Conservation (phyloP, 2,113 vertebrate species). For the Odontesthes bonariensis region DNA sequence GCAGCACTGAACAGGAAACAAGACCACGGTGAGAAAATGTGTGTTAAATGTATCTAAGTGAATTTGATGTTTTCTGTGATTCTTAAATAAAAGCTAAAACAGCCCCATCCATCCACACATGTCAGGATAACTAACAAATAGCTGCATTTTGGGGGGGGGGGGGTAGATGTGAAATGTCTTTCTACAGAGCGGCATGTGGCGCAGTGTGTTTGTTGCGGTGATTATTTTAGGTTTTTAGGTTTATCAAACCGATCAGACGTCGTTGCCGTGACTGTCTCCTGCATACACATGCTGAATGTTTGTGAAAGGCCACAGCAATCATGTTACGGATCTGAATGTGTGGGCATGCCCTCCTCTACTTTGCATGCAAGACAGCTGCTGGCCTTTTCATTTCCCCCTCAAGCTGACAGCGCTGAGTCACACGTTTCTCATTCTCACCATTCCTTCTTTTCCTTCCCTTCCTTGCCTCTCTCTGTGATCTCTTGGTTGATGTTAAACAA, state of each 20-base stretch:
- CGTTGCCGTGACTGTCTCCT: background rate
- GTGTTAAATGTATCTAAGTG: background rate
- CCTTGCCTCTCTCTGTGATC: background rate
- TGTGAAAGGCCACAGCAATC: background rate
- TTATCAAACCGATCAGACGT: background rate
- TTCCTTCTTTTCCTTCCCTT: slow-evolving; percentile 14
- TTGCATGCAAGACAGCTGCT: slow-evolving; percentile 23
- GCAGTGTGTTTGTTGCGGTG: too few species aligned
- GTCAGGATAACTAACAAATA: background rate
- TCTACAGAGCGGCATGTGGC: too few species aligned
- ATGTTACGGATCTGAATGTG: slow-evolving; percentile 6
- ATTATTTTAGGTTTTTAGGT: too few species aligned
- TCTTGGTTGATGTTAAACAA: slow-evolving; percentile 9
- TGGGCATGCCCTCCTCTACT: background rate
- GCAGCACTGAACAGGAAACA: slow-evolving; percentile 23
- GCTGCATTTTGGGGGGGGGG: too few species aligned
- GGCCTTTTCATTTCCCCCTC: slow-evolving; percentile 12
- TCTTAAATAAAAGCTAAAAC: background rate
- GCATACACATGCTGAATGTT: background rate
- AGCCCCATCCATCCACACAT: background rate
- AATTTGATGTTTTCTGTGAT: background rate
- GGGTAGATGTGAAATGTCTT: too few species aligned
- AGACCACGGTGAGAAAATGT: slow-evolving; percentile 10
- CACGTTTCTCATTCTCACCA: slow-evolving; percentile 34
- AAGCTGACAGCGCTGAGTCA: slow-evolving; percentile 8